Conservation (phyloP, 1,140 invertebrate species). For the Lepeophtheirus salmonis region DNA sequence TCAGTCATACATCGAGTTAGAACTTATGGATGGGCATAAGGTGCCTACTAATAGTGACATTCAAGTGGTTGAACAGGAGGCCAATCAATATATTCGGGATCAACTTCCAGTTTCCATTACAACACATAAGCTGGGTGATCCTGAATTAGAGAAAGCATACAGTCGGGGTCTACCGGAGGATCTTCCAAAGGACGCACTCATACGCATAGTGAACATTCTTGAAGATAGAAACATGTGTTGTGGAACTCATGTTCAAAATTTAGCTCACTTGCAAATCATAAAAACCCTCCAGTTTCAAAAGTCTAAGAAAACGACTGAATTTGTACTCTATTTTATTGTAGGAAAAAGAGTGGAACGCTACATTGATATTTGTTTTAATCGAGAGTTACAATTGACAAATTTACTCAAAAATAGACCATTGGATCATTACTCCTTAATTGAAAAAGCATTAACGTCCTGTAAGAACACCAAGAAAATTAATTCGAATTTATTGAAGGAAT, state of each 20-base stretch:
- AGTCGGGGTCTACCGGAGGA: constrained; percentile 29
- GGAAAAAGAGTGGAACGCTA: constrained; percentile 36
- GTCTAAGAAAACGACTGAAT: not conserved
- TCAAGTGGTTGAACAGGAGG: constrained; percentile 35
- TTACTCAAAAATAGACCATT: constrained; percentile 47
- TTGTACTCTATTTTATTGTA: not conserved
- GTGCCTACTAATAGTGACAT: too few species aligned
- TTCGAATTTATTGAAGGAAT: not conserved
- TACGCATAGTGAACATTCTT: constrained; percentile 30
- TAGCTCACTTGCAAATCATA: constrained; percentile 52
- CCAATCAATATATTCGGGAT: constrained; percentile 44
- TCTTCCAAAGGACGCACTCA: constrained; percentile 45
- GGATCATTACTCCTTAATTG: constrained; percentile 44
- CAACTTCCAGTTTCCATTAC: constrained; percentile 47
- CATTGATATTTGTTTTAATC: constrained; percentile 37
- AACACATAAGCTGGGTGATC: constrained; percentile 23
- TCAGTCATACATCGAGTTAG: constrained; percentile 40
- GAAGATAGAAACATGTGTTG: constrained; percentile 64
- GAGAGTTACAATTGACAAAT: constrained; percentile 43
- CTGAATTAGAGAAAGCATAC: constrained; percentile 27
- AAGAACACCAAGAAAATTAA: constrained; percentile 39
- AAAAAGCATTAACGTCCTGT: constrained; percentile 37
- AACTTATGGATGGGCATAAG: constrained; percentile 36
- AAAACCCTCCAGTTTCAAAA: constrained; percentile 31
- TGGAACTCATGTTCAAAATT: constrained; percentile 59